phyloP scores from a whole-genome alignment of 2,797 vertebrate species.

The Clarias laeviceps region DNA sequence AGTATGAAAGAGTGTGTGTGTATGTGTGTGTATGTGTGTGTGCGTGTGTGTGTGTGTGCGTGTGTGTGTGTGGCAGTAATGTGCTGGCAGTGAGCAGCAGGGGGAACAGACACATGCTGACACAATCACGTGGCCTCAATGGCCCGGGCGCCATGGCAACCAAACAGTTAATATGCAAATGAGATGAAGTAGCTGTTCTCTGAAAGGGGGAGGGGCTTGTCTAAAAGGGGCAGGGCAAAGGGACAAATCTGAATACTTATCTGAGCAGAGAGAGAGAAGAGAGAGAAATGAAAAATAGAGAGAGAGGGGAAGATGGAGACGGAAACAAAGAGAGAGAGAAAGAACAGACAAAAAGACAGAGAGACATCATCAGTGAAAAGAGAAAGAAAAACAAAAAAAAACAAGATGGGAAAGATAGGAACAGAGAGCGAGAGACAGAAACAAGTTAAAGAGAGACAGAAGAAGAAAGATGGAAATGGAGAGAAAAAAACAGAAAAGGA shows the following conservation, averaged over 20 bases:
- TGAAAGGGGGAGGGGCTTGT: slow-evolving; percentile 68
- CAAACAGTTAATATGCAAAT: slow-evolving; percentile 84
- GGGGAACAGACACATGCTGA: slow-evolving; percentile 56
- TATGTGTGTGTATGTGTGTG: slow-evolving; percentile 1
- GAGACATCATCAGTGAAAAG: not conserved
- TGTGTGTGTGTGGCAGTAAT: slow-evolving; percentile 35
- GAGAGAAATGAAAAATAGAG: not conserved
- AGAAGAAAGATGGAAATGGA: not conserved
- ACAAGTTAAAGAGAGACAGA: not conserved
- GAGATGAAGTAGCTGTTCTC: slow-evolving; percentile 60
- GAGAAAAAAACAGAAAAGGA: no score
- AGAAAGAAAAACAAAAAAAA: not conserved
- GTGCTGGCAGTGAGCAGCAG: slow-evolving; percentile 11
- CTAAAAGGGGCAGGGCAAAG: slow-evolving; percentile 57
- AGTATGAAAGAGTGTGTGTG: not conserved
- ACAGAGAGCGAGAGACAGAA: not conserved
- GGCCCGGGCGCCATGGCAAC: slow-evolving; percentile 69
- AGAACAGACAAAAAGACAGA: not conserved
- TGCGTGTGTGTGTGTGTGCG: slow-evolving; percentile 2
- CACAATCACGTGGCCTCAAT: slow-evolving; percentile 65
- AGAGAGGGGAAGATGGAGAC: no score
- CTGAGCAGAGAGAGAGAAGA: not conserved
- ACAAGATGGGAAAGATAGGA: no score
- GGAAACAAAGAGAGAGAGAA: not conserved
- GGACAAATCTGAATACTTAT: slow-evolving; percentile 21